Conservation (phyloP, 2,888 invertebrate genomes). For the Drosophila colorata region DNA sequence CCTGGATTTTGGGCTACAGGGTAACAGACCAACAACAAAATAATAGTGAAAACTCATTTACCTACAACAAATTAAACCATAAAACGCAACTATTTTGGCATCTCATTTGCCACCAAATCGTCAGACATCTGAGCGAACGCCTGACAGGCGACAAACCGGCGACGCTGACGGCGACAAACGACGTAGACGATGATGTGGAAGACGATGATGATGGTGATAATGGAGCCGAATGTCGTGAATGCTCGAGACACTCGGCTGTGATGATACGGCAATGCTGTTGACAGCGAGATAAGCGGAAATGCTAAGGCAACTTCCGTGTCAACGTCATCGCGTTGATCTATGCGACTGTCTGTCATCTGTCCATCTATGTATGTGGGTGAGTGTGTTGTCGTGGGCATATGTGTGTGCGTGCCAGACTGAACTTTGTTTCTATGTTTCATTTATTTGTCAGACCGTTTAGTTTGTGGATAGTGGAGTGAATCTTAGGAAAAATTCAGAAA, state of each 20-base stretch:
- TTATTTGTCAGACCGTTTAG: conserved; percentile 40
- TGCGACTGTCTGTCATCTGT: conserved; percentile 47
- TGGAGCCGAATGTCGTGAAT: conserved; percentile 24
- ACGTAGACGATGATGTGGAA: conserved; percentile 13
- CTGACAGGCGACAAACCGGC: conserved; percentile 64
- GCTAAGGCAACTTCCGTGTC: conserved; percentile 71
- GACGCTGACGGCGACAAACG: conserved; percentile 41
- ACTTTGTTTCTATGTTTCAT: conserved; percentile 52
- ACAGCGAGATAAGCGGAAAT: conserved; percentile 64
- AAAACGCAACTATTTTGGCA: conserved; percentile 77
- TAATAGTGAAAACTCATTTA: conserved; percentile 65
- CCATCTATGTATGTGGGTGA: conserved; percentile 6
- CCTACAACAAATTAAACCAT: conserved; percentile 58
- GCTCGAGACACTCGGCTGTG: conserved; percentile 26
- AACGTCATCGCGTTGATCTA: conserved; percentile 63
- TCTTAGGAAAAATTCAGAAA: too few species aligned
- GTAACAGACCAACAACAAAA: conserved; percentile 24
- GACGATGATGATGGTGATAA: conserved; percentile 13
- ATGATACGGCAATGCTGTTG: conserved; percentile 47
- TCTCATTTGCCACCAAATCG: conserved; percentile 66
- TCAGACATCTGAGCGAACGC: conserved; percentile 36
- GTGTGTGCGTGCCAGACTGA: conserved; percentile 10
- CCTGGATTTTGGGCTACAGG: background rate
- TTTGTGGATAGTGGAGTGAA: background rate
- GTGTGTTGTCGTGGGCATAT: conserved; percentile 3